Evolutionary conservation across 1,140 invertebrate genomes (phyloP), one percentile per base, ranked within the genome.

Genomic region (Leptopilina boulardi): DNA sequence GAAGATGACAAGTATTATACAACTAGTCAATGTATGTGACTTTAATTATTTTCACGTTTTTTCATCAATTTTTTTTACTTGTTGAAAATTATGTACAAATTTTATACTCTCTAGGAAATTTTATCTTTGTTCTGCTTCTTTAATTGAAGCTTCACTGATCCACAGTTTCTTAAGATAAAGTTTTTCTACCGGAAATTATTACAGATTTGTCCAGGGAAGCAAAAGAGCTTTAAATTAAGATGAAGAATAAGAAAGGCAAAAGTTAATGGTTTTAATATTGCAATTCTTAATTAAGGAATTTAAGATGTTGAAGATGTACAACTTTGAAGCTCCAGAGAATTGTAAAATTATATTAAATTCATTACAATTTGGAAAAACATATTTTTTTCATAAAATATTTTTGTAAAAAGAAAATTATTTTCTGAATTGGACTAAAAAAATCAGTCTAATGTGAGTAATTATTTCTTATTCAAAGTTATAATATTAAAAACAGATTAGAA

Each of bases 11-110:
- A n/a, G n/a, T n/a, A n/a, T n/a, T n/a, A n/a, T 54, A 15, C 47
- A 54, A 54, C n/a, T 54, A 54, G 47, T 54, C 47, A 54, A 54
- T 54, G 47, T 8, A 54, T 54, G 19, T 19, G 6, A 54, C 51
- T n/a, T 11, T 54, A 21, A 21, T 54, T 54, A 54, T 54, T 54
- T 21, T 54, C 18, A 54, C 11, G 18, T 54, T 18, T 54, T 38
- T 6, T 9, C 34, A 8, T 38, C 34, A 38, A 38, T 8, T 54
- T 0, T 21, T 54, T 21, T 3, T 19, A 54, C 51, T 54, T 21
- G 10, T 54, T 54, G 3, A n/a, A 54, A 54, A 19, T n/a, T n/a
- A n/a, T 11, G n/a, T 54, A 19, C 18, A 9, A 54, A n/a, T 54
- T 54, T 54, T 21, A 11, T 54, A 21, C 21, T 54, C 21, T 54